Evolutionary conservation across 1,140 invertebrate species (phyloP), one percentile per base, ranked within the genome.

Genomic region (Chlorops oryzae): DNA sequence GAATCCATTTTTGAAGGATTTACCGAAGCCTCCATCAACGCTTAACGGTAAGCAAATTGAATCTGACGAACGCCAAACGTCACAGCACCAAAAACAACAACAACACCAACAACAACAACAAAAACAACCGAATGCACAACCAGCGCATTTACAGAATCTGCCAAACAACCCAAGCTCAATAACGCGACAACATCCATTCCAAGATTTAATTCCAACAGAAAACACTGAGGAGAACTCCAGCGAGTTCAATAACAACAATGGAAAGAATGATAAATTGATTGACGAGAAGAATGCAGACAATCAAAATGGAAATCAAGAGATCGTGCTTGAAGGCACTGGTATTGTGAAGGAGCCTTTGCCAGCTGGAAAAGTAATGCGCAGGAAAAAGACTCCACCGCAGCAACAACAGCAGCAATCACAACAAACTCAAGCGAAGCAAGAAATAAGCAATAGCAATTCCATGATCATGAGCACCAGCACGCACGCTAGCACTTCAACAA

Each of bases 301-400:
- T 63, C 68, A 69, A 46, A 72, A 71, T 53, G 67, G 63, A 49
- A 68, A 71, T 49, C 61, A 65, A 50, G 54, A 55, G 18, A 37
- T 53, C 13, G 54, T 59, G 12, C 51, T 62, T 47, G 12, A 81
- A 48, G 82, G 79, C 55, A 77, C 73, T 52, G 59, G 81, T 35
- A 61, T 70, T 38, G 79, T 85, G 7, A 80, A 79, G 52, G 80
- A 81, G 1, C 81, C 83, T 57, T 59, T 85, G 52, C 80, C 84
- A 27, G 78, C 83, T 15, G 85, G 83, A 49, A 86, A 84, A 74
- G 83, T 83, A 17, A 55, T 72, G 32, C 61, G 65, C 1, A 59
- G 69, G 42, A 72, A 71, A 41, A 72, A 72, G 54, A 62, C 65
- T 2, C 58, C 61, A 20, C 65, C 57, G 13, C 62, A 67, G 42